Evolutionary conservation across 2,797 vertebrate genomes (phyloP), one percentile per base, ranked within the genome.

Genomic region (Pipistrellus nathusii): DNA sequence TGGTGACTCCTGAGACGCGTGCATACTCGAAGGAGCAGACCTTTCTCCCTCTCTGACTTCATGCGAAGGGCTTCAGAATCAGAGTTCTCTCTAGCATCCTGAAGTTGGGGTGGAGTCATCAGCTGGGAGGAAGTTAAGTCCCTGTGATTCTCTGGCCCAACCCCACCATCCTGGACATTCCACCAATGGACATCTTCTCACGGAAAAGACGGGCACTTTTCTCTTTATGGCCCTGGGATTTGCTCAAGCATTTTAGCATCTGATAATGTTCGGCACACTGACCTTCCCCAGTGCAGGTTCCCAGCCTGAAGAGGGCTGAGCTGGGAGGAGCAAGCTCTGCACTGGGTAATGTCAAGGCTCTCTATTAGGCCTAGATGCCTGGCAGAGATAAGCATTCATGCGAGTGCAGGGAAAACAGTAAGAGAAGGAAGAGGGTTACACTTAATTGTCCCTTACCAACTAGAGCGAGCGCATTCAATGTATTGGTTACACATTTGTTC

Each of bases 401-500:
- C 23, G 30, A 46, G 41, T n/a, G 41, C 20, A 87, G 46, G 38
- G 53, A 82, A 81, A 88, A 25, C 21, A 83, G 8, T 35, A 51
- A 83, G 15, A 21, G 14, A 87, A 91, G 55, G 21, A 69, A 57
- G 21, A 76, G 77, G 64, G 69, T 84, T 77, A 68, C 15, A 30
- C 64, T 17, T 48, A 64, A 15, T 81, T 69, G 18, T 14, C 82
- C 1, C 18, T 12, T 85, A 3, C 3, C 11, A 38, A 13, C 7
- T 44, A 66, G 35, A 55, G 13, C 23, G 30, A 68, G 84, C 9
- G 46, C 21, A 80, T 62, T 92, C 41, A 91, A 27, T 48, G 57
- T 87, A 86, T 46, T 80, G 12, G 21, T 78, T 94, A 62, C 12
- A 44, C 21, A 27, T 88, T 93, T 84, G 46, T 82, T 82, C n/a